Conservation (phyloP, 1,140 invertebrate species). For the Cotesia vestalis region DNA sequence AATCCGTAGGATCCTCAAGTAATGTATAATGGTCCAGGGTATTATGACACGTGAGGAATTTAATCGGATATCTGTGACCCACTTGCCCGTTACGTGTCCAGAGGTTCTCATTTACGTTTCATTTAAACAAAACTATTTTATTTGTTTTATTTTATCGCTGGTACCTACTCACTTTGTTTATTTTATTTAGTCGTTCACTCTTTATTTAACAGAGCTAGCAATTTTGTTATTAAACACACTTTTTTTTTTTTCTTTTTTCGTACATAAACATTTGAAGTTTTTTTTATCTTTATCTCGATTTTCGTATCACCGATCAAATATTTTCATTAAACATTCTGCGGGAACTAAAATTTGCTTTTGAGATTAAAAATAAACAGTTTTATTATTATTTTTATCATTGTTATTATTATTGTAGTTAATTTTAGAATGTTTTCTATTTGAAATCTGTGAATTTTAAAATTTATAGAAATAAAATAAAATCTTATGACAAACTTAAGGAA, state of each 20-base stretch:
- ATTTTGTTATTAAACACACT: background rate
- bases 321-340: too few species aligned
- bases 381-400: too few species aligned
- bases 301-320: too few species aligned
- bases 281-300: too few species aligned
- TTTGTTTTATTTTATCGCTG: background rate
- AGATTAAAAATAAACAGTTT: too few species aligned
- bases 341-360: too few species aligned
- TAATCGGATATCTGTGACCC: conserved; percentile 31
- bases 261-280: background rate
- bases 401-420: too few species aligned
- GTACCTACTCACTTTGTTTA: background rate
- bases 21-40: conserved; percentile 10
- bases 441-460: background rate
- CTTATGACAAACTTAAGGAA: background rate
- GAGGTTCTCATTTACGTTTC: conserved; percentile 12
- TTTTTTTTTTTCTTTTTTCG: background rate
- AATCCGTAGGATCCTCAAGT: background rate
- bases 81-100: background rate
- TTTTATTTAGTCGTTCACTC: too few species aligned
- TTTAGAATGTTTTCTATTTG: background rate
- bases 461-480: background rate
- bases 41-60: conserved; percentile 33
- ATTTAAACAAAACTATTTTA: conserved; percentile 1
- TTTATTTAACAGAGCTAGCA: too few species aligned